Conservation (phyloP, 1,140 invertebrate genomes). For the Himalopsyche phryganea region DNA sequence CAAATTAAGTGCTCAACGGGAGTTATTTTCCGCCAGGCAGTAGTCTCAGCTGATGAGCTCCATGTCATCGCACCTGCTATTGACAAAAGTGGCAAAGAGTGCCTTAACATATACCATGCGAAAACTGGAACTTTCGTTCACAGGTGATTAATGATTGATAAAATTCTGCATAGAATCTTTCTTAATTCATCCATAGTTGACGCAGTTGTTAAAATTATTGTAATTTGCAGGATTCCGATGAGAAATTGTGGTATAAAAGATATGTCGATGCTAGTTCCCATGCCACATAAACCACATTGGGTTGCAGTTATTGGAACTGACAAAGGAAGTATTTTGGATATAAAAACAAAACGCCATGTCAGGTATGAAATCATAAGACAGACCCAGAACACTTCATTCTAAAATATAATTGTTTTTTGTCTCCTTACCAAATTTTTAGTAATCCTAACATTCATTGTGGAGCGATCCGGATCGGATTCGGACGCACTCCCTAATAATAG, state of each 20-base stretch:
- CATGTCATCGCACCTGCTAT: conserved; percentile 74
- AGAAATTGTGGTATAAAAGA: conserved; percentile 52
- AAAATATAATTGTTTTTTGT: too few relatives aligned
- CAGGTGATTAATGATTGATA: conserved; percentile 48
- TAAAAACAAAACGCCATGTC: conserved; percentile 74
- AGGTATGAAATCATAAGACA: too few relatives aligned
- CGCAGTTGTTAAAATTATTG: not conserved
- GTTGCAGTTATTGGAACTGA: conserved; percentile 86
- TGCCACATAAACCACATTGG: conserved; percentile 78
- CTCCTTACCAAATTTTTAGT: too few relatives aligned
- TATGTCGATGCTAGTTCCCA: conserved; percentile 62
- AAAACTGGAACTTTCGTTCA: conserved; percentile 77
- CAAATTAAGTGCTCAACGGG: conserved; percentile 64
- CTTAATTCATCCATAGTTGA: not conserved
- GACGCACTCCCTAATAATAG: too few relatives aligned
- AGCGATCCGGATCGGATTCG: too few relatives aligned
- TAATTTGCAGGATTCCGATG: conserved; percentile 44
- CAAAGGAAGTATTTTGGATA: conserved; percentile 83
- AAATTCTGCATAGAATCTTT: not conserved
- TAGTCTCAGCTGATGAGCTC: conserved; percentile 77
- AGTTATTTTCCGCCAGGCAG: conserved; percentile 65
- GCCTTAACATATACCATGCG: conserved; percentile 78
- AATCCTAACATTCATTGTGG: too few relatives aligned
- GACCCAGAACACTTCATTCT: too few relatives aligned
- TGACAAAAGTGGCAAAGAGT: conserved; percentile 81